Conservation (phyloP, 2,113 vertebrate species). For the Phocoena phocoena region DNA sequence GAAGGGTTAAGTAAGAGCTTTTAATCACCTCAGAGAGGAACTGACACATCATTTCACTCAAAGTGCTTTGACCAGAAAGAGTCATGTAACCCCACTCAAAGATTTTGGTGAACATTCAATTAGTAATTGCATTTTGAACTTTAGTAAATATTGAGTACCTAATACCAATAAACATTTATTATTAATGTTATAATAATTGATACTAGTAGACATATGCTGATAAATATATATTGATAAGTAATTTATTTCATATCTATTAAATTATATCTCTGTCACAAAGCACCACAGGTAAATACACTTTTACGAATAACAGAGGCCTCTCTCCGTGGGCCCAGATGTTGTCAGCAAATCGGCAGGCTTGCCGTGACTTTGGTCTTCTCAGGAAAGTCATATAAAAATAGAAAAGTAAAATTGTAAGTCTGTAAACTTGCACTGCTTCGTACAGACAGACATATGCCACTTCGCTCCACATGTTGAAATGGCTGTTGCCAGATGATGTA, state of each 20-base stretch:
- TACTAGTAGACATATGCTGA: neutral
- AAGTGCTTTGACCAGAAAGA: neutral
- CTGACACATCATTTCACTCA: slow-evolving; percentile 13
- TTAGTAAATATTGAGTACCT: neutral
- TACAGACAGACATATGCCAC: slow-evolving; percentile 31
- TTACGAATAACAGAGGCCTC: neutral
- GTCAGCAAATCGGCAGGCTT: neutral
- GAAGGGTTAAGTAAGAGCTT: neutral
- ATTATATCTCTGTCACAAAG: neutral
- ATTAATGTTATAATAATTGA: neutral
- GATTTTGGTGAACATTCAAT: neutral
- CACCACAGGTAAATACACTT: neutral
- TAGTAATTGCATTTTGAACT: slow-evolving; percentile 37
- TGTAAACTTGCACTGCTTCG: neutral
- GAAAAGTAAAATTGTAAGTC: neutral
- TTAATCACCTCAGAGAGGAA: neutral
- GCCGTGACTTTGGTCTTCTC: slow-evolving; percentile 41
- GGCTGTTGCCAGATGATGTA: slow-evolving; percentile 55
- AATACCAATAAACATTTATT: neutral
- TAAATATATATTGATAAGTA: neutral
- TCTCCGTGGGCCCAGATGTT: neutral
- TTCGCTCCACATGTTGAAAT: slow-evolving; percentile 26
- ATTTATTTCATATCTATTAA: neutral
- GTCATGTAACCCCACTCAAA: neutral
- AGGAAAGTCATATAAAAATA: slow-evolving; percentile 31